Conservation (phyloP, 2,113 vertebrate genomes). For the Macaca mulatta region DNA sequence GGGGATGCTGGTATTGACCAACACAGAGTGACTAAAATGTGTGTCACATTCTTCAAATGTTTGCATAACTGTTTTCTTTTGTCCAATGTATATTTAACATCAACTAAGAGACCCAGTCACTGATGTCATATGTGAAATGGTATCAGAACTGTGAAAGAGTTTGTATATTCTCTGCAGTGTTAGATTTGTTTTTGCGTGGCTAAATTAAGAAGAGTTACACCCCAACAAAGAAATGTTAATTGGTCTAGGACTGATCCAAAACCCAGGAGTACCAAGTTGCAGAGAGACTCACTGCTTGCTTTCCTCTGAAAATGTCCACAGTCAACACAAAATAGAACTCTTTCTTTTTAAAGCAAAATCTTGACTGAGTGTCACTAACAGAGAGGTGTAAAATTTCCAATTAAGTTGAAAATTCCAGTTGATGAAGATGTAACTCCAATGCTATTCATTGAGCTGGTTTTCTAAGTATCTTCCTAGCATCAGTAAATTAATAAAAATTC, state of each 20-base stretch:
- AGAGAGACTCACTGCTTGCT: not conserved
- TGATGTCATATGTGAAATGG: accelerated
- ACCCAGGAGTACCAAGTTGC: not conserved
- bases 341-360: not conserved
- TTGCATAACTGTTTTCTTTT: not conserved
- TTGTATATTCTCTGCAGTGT: too few species aligned
- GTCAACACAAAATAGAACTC: accelerated
- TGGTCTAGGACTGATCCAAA: too few species aligned
- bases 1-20: not conserved
- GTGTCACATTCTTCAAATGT: not conserved
- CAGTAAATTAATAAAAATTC: not conserved
- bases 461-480: not conserved
- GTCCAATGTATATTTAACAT: accelerated
- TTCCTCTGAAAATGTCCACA: accelerated
- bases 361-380: not conserved
- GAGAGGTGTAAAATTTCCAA: not conserved
- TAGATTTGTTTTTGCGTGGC: not conserved
- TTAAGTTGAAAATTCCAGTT: not conserved
- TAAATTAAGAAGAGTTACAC: not conserved
- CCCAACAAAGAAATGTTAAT: too few species aligned
- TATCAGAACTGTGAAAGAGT: not conserved
- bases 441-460: not conserved
- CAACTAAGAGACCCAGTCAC: accelerated
- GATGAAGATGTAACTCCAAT: not conserved
- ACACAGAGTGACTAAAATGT: not conserved